Evolutionary conservation across 2,797 vertebrate species (phyloP).

Genomic region (Coccyzus lansbergi): DNA sequence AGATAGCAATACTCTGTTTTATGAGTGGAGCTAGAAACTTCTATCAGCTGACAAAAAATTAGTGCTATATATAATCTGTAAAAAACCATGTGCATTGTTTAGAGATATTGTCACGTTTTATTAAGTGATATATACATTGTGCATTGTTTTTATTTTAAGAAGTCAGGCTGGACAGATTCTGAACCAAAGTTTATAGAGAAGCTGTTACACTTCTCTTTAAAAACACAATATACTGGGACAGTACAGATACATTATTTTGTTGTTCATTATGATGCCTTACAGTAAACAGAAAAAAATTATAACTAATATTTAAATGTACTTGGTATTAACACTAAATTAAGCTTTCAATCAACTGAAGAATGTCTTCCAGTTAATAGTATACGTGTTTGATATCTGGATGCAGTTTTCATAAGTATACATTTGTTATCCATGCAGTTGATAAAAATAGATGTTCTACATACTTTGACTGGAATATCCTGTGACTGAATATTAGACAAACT

Average conservation of each 20-base stretch:
- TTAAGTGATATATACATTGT: background rate
- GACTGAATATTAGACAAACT: background rate
- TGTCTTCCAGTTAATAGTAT: background rate
- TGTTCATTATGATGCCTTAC: background rate
- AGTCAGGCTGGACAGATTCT: background rate
- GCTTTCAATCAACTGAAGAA: background rate
- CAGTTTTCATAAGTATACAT: background rate
- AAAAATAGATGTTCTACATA: background rate
- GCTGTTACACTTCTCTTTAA: background rate
- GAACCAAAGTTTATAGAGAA: background rate
- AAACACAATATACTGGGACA: background rate
- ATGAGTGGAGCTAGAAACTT: background rate
- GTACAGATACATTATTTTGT: background rate
- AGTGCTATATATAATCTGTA: background rate
- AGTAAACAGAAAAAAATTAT: background rate
- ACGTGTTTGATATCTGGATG: background rate
- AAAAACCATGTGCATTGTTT: background rate
- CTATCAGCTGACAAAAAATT: background rate
- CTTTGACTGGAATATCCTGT: background rate
- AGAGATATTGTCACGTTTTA: background rate
- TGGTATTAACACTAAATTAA: background rate
- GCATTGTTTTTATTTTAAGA: background rate
- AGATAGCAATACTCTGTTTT: background rate
- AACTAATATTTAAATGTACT: background rate
- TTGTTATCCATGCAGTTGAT: background rate